These are phyloP conservation scores for Stenchaetothrips biformis DNA, from an alignment of 2,888 invertebrate species.

Conservation along the genomic window DNA sequence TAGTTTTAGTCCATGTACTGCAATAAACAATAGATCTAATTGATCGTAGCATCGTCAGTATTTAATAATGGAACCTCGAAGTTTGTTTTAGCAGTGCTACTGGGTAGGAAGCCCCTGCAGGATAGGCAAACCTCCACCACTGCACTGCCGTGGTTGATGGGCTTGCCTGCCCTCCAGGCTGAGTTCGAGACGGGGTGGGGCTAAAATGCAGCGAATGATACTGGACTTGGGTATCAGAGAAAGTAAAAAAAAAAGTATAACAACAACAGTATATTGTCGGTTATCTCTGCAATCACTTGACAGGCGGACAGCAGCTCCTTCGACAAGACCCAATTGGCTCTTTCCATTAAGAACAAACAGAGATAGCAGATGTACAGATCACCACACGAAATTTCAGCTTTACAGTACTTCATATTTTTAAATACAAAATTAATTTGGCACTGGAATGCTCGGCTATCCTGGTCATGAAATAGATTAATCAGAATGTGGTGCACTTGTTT, in stretches of 20 bases:
- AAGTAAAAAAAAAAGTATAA: neutral
- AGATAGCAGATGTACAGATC: no score
- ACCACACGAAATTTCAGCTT: no score
- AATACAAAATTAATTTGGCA: neutral
- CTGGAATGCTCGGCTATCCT: neutral
- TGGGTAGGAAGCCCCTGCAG: no score
- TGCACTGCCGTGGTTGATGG: neutral
- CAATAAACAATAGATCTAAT: no score
- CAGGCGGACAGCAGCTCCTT: neutral
- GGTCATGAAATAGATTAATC: neutral
- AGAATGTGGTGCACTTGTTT: neutral
- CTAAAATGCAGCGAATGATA: neutral
- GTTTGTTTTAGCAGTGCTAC: no score
- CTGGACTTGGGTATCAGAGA: neutral
- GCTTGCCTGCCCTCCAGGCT: neutral
- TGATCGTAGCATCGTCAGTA: no score
- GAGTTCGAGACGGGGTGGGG: neutral
- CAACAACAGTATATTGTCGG: conserved; percentile 7
- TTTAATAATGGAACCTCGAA: no score
- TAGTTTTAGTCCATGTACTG: no score
- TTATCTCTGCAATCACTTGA: neutral
- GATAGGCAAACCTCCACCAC: no score
- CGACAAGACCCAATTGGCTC: no score
- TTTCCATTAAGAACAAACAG: no score
- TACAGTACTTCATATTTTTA: no score